Evolutionary conservation across 1,140 invertebrate genomes (phyloP).

Genomic region (Chrysopa pallens): DNA sequence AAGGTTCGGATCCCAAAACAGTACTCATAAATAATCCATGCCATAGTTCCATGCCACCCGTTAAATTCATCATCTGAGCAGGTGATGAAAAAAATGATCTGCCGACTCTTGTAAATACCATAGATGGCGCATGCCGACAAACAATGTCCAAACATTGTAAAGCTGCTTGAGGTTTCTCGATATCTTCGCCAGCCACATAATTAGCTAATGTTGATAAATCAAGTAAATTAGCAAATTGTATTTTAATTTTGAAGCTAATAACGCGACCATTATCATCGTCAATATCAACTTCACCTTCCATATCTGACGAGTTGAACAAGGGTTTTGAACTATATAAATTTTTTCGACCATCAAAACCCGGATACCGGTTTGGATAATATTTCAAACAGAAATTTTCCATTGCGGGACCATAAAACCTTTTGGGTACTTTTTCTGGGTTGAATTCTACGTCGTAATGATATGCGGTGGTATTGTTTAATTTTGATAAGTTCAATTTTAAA

Average conservation of each 20-base stretch:
- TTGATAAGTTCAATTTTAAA: conserved; percentile 25
- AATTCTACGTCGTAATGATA: conserved; percentile 29
- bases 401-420: conserved; percentile 16
- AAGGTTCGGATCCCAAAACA: conserved; percentile 49
- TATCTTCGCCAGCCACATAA: background rate
- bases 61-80: conserved; percentile 23
- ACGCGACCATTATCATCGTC: conserved; percentile 22
- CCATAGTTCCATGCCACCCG: conserved; percentile 48
- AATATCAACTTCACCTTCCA: conserved; percentile 14
- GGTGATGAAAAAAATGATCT: conserved; percentile 23
- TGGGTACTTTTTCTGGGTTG: conserved; percentile 22
- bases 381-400: conserved; percentile 17
- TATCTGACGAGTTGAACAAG: conserved; percentile 9
- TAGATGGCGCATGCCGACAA: conserved; percentile 37
- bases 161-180: conserved; percentile 34
- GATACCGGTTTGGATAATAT: conserved; percentile 20
- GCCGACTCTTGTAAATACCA: conserved; percentile 21
- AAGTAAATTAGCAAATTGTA: conserved; percentile 28
- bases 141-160: conserved; percentile 71
- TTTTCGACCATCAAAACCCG: conserved; percentile 51
- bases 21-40: conserved; percentile 54
- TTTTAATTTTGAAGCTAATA: conserved; percentile 34
- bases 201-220: conserved; percentile 9
- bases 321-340: conserved; percentile 33
- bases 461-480: conserved; percentile 22